Percentiles rank a stretch among this genome's conserved stretches.
These are phyloP conservation scores for Morpho achilles DNA, from an alignment of 2,888 invertebrate genomes.

Conservation along the genomic window DNA sequence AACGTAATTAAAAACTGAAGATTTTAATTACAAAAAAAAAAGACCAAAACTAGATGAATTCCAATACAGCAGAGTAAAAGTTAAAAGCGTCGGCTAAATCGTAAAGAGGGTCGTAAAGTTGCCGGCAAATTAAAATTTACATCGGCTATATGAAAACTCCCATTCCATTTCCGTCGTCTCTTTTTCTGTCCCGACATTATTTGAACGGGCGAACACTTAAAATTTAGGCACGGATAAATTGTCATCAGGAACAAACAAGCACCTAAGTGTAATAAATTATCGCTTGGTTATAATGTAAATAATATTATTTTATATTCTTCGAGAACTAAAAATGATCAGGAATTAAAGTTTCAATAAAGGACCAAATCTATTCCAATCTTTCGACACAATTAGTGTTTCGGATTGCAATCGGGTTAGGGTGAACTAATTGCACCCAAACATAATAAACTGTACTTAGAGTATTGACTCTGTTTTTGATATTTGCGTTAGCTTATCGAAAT, in stretches of 20 bases:
- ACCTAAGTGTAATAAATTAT: neutral
- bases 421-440: too few species aligned
- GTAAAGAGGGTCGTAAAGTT: slow-evolving; percentile 75
- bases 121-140: slow-evolving; percentile 77
- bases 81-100: slow-evolving; percentile 71
- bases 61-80: slow-evolving; percentile 64
- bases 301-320: too few species aligned
- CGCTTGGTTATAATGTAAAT: neutral
- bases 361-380: too few species aligned
- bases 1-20: too few species aligned
- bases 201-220: slow-evolving; percentile 71
- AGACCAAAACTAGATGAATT: slow-evolving; percentile 54
- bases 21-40: slow-evolving; percentile 12
- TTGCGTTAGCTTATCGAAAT: too few species aligned
- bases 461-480: too few species aligned
- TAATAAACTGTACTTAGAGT: too few species aligned
- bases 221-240: slow-evolving; percentile 64
- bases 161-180: slow-evolving; percentile 58
- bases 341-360: too few species aligned
- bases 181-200: slow-evolving; percentile 56
- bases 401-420: too few species aligned
- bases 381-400: too few species aligned
- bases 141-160: slow-evolving; percentile 74
- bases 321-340: too few species aligned
- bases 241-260: slow-evolving; percentile 21